Evolutionary conservation across 2,888 invertebrate species (phyloP), one percentile per base, ranked within the genome.

Genomic region (Pseudoips prasinana): DNA sequence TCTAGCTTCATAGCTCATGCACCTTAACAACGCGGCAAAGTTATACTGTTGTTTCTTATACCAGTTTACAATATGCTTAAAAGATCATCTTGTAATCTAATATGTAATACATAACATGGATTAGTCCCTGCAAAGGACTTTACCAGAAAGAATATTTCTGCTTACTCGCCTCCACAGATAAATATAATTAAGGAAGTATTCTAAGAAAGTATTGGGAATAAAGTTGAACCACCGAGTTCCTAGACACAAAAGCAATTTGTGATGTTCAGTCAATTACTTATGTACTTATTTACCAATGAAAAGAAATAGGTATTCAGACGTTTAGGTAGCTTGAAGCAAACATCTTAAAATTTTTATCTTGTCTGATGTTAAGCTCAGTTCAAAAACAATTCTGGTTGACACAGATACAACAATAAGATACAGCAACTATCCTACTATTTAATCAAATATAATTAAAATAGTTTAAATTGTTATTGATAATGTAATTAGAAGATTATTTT

Each of bases 101-200:
- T 59, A 53, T 51, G 34, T 34, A 46, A 58, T 33, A 50, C 44
- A 2, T 14, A 14, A 60, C 64, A 65, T 47, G 34, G 37, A 55
- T 44, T 43, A 51, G 44, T 42, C 42, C 38, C 25, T 46, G 49
- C 24, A 54, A 61, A 55, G 57, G 39, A 45, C 57, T 58, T 58
- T 46, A 53, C 43, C 50, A 46, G 49, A 53, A 58, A 62, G 64
- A 63, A 60, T 59, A 61, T 65, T 64, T 59, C 52, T 39, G 46
- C 47, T 44, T 31, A 48, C 54, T 49, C 39, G 55, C 47, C 54
- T 38, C 29, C 51, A 39, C 46, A 58, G 54, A 69, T 59, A 64
- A 70, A 70, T 60, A 69, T 66, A 71, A 72, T 71, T 70, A 66
- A 56, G 60, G 55, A 43, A 39, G 46, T 65, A 70, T 64, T 67